These are phyloP conservation scores for Acleris cristana DNA, from an alignment of 2,888 invertebrate species.

Conservation along the genomic window DNA sequence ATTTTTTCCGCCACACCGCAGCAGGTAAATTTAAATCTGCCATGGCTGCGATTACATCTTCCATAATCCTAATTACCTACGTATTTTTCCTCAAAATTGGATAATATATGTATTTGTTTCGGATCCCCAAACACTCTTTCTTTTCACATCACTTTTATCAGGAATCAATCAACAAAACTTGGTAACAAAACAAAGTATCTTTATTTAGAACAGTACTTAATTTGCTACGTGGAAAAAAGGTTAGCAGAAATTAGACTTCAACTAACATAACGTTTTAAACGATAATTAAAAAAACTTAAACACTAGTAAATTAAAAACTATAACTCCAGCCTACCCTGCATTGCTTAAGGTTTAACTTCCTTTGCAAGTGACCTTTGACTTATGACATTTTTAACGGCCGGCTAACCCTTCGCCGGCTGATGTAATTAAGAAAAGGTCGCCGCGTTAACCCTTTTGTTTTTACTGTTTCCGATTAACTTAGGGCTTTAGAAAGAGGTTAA, in stretches of 20 bases:
- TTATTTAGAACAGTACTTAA: no score
- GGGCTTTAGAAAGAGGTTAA: neutral
- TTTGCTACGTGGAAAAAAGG: no score
- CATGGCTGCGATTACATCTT: no score
- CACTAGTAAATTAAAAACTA: neutral
- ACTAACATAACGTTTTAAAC: neutral
- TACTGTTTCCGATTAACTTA: slow-evolving; percentile 24
- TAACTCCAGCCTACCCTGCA: neutral
- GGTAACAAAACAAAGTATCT: no score
- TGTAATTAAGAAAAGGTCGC: slow-evolving; percentile 34
- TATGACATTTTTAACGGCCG: slow-evolving; percentile 7
- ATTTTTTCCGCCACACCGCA: no score
- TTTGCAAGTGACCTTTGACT: slow-evolving; percentile 17
- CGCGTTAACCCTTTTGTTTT: slow-evolving; percentile 34
- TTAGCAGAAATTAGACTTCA: no score
- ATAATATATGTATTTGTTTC: no score
- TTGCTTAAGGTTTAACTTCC: slow-evolving; percentile 8
- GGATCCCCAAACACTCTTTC: no score
- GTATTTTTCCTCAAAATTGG: no score
- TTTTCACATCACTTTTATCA: no score
- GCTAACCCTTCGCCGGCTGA: slow-evolving; percentile 22
- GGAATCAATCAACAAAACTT: no score
- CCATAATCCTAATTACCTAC: no score
- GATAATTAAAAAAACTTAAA: neutral
- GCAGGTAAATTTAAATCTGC: neutral